These are phyloP conservation scores for Charina bottae DNA, from an alignment of 2,113 vertebrate species.

Conservation along the genomic window DNA sequence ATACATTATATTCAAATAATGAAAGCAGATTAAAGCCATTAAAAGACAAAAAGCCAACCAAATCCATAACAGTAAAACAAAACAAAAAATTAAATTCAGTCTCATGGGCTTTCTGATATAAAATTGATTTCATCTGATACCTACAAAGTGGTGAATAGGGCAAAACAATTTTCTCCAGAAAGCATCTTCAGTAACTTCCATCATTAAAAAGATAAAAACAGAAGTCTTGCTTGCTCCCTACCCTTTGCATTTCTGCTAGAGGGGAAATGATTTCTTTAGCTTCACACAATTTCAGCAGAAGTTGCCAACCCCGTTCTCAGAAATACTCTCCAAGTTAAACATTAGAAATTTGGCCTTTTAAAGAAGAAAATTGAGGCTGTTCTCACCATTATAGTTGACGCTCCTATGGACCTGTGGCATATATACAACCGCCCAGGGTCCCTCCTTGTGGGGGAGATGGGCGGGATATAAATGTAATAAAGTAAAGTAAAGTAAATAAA, in stretches of 20 bases:
- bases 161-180: neutral
- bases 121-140: neutral
- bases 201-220: neutral
- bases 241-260: neutral
- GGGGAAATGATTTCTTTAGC: neutral
- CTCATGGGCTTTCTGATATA: neutral
- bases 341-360: neutral
- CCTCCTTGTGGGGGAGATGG: too few species aligned
- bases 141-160: neutral
- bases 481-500: too few species aligned
- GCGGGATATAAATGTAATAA: too few species aligned
- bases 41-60: neutral
- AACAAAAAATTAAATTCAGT: neutral
- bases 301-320: neutral
- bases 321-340: neutral
- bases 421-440: neutral
- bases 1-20: neutral
- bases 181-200: neutral
- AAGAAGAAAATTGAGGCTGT: neutral
- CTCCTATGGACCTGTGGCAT: neutral
- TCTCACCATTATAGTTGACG: too few species aligned
- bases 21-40: neutral
- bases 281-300: neutral
- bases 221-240: neutral
- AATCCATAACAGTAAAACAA: neutral